phyloP scores from a whole-genome alignment of 2,113 vertebrate genomes.

The Pionites leucogaster region DNA sequence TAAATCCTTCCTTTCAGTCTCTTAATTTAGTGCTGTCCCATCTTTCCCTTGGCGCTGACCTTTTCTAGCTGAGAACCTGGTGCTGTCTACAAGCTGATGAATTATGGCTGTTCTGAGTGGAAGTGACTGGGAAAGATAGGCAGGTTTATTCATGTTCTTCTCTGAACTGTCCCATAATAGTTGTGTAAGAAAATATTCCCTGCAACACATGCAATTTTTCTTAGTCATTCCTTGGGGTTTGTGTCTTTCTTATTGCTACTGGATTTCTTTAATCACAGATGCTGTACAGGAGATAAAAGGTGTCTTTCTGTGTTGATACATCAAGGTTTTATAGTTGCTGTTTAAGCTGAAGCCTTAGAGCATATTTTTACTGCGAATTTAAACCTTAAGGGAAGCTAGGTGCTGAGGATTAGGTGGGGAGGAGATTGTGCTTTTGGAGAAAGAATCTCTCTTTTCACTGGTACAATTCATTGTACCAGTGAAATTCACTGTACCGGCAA shows the following conservation, averaged over 20 bases:
- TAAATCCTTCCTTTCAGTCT: conserved; percentile 5
- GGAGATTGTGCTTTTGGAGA: background rate
- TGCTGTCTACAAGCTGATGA: background rate
- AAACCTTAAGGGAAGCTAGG: background rate
- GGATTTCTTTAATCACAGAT: background rate
- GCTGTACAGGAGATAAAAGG: background rate
- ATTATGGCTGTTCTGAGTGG: background rate
- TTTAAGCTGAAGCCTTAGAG: background rate
- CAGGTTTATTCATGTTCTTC: background rate
- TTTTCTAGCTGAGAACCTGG: conserved; percentile 28
- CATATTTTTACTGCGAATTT: background rate
- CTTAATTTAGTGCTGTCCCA: background rate
- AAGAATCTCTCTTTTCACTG: background rate
- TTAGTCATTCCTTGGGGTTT: background rate
- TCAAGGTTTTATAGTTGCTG: background rate
- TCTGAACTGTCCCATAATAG: background rate
- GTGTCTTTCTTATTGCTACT: background rate
- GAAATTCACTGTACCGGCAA: background rate
- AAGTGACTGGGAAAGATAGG: background rate
- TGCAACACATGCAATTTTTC: background rate
- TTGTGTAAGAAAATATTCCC: background rate
- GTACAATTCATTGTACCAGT: background rate
- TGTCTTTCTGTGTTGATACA: background rate
- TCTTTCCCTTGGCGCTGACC: conserved; percentile 32
- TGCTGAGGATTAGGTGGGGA: background rate